Evolutionary conservation across 1,140 invertebrate species (phyloP).

Genomic region (Pseudomyrmex cubaensis): DNA sequence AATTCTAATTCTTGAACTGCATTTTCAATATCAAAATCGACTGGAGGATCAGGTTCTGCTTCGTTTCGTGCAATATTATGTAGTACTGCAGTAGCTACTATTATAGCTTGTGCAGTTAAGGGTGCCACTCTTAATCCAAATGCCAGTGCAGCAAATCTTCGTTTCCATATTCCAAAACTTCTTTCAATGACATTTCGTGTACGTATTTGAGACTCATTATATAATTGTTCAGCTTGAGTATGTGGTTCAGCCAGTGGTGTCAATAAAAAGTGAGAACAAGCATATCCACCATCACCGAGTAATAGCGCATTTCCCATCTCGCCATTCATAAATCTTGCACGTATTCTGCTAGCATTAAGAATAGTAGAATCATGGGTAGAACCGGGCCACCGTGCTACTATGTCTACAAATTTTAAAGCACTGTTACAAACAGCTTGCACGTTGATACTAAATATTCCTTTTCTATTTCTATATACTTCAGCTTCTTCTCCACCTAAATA

Average conservation of each 20-base stretch:
- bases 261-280: conserved; percentile 19
- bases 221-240: conserved; percentile 2
- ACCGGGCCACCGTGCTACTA: conserved; percentile 19
- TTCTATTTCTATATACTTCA: conserved; percentile 22
- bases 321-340: not conserved
- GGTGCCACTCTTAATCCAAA: not conserved
- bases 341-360: not conserved
- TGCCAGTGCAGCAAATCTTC: conserved; percentile 8
- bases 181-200: conserved; percentile 9
- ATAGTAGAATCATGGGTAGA: conserved; percentile 13
- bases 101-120: conserved; percentile 1
- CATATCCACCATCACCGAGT: not conserved
- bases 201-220: conserved; percentile 19
- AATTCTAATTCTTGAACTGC: not conserved
- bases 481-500: conserved; percentile 30
- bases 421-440: conserved; percentile 8
- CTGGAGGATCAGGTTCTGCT: not conserved
- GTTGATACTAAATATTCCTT: conserved; percentile 15
- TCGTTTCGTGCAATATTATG: not conserved
- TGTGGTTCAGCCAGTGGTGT: not conserved
- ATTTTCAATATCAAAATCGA: not conserved
- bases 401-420: not conserved
- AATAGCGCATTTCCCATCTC: conserved; percentile 6
- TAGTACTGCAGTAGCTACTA: conserved; percentile 13
- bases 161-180: conserved; percentile 2